Percentiles rank a stretch among this genome's conserved stretches.
Conservation (phyloP, 2,797 vertebrate species). For the Bucorvus abyssinicus region DNA sequence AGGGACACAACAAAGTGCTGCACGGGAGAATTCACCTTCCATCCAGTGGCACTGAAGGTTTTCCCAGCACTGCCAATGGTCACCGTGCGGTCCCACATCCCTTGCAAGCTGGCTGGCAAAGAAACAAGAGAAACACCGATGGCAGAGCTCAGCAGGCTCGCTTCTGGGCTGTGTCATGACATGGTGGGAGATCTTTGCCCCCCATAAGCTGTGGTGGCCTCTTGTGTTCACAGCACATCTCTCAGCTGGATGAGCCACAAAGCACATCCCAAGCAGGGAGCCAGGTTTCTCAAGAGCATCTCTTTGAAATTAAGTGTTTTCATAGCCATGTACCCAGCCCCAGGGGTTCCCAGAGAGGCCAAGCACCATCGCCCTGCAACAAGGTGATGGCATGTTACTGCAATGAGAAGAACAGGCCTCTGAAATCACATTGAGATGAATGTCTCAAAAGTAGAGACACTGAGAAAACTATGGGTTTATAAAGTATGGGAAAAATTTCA, state of each 20-base stretch:
- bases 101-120: conserved; percentile 85
- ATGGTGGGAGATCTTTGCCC: neutral
- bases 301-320: neutral
- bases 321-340: neutral
- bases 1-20: neutral
- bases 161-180: neutral
- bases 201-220: accelerated
- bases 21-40: conserved; percentile 82
- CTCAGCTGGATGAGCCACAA: neutral
- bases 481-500: neutral
- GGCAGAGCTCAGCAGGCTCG: neutral
- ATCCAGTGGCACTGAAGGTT: conserved; percentile 92
- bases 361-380: neutral
- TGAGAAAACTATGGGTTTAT: neutral
- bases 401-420: neutral
- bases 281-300: conserved; percentile 1
- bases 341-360: neutral
- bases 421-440: neutral
- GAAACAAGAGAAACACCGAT: neutral
- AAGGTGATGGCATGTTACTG: neutral
- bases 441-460: neutral
- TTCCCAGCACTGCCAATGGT: conserved; percentile 91
- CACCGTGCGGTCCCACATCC: conserved; percentile 95
- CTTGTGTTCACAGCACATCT: neutral
- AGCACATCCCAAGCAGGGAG: neutral